Conservation (phyloP, 2,113 vertebrate species). For the Sceloporus tristichus region DNA sequence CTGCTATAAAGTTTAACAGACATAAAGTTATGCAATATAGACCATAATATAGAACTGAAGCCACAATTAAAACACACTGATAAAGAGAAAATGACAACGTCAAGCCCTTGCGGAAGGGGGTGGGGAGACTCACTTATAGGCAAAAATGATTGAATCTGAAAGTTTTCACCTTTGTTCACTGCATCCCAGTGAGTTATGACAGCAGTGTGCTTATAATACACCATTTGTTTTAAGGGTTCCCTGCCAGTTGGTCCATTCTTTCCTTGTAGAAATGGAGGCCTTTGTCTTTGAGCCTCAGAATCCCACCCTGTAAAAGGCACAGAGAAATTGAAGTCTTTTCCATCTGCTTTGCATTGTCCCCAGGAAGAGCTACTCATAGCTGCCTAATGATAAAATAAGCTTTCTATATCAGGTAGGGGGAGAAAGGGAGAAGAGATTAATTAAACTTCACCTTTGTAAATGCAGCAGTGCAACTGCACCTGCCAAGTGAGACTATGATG, state of each 20-base stretch:
- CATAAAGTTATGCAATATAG: too few relatives aligned
- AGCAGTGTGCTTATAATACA: too few relatives aligned
- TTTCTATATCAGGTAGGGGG: background rate
- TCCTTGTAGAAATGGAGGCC: background rate
- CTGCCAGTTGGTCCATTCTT: background rate
- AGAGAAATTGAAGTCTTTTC: background rate
- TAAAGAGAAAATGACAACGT: too few relatives aligned
- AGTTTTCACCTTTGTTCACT: background rate
- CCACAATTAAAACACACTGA: too few relatives aligned
- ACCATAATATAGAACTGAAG: too few relatives aligned
- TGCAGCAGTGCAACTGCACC: slow-evolving; percentile 16
- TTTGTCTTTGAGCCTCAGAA: background rate
- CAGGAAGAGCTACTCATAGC: background rate
- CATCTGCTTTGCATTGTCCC: background rate
- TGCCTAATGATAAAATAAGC: background rate
- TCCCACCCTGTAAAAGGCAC: too few relatives aligned
- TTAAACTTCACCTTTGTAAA: slow-evolving; percentile 20
- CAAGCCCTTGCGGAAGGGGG: too few relatives aligned
- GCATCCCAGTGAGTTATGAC: too few relatives aligned
- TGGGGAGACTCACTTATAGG: too few relatives aligned
- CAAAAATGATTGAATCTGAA: too few relatives aligned
- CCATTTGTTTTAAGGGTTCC: background rate
- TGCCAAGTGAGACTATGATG: slow-evolving; percentile 23
- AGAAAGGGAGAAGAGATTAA: background rate
- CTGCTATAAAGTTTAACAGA: too few relatives aligned